Evolutionary conservation across 2,113 vertebrate genomes (phyloP).

Genomic region (Hylia prasina): DNA sequence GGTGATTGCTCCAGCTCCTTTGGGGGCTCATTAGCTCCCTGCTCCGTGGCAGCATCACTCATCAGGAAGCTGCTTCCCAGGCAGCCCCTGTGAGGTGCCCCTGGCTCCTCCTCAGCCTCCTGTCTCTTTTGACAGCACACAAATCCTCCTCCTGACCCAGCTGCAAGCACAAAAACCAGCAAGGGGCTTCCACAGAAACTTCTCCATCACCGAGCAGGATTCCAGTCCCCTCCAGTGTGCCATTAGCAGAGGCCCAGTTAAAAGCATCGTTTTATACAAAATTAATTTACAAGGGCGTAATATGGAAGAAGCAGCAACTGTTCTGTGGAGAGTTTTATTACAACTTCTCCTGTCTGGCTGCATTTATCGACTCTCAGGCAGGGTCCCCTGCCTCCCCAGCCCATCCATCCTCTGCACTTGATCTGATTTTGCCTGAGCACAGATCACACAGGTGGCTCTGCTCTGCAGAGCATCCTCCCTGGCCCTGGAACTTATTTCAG

Average conservation of each 20-base stretch:
- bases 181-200: neutral
- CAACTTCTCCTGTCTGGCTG: neutral
- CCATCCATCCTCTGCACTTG: neutral
- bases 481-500: neutral
- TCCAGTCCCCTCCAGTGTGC: neutral
- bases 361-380: neutral
- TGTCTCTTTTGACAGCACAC: neutral
- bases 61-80: neutral
- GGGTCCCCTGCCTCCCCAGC: neutral
- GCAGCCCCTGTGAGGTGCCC: constrained; percentile 1
- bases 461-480: neutral
- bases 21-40: constrained; percentile 65
- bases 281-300: neutral
- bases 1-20: neutral
- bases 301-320: neutral
- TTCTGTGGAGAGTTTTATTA: neutral
- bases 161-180: neutral
- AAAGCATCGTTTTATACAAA: neutral
- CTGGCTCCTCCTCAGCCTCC: neutral
- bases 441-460: neutral
- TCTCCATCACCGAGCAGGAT: neutral
- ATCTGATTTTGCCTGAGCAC: fast-evolving
- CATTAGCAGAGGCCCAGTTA: neutral
- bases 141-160: neutral
- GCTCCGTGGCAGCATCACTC: neutral